These are phyloP conservation scores for Notolabrus celidotus DNA, from an alignment of 2,797 vertebrate genomes.

Conservation along the genomic window DNA sequence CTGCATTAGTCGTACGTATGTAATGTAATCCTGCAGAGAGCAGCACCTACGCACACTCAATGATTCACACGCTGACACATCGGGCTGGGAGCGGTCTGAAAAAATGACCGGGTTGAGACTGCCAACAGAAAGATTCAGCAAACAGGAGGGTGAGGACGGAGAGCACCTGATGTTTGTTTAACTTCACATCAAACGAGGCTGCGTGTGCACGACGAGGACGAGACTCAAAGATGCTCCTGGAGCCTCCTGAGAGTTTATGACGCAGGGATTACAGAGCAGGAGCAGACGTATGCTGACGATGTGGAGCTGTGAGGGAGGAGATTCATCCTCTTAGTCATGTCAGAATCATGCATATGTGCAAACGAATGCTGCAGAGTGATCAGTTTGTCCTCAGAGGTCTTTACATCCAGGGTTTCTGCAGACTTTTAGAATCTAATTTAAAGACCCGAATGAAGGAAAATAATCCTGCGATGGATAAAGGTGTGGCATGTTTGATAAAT, in stretches of 20 bases:
- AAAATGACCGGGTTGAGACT: conserved; percentile 59
- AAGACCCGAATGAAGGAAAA: too few relatives aligned
- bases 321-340: background rate
- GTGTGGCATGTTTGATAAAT: too few relatives aligned
- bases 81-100: conserved; percentile 46
- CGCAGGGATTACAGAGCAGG: conserved; percentile 25
- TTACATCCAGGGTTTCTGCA: too few relatives aligned
- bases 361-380: too few relatives aligned
- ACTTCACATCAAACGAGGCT: conserved; percentile 7
- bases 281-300: conserved; percentile 31
- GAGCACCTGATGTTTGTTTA: conserved; percentile 44
- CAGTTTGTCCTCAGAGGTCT: too few relatives aligned
- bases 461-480: too few relatives aligned
- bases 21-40: background rate
- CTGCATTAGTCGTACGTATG: background rate
- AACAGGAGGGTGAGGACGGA: conserved; percentile 54
- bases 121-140: conserved; percentile 39
- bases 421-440: too few relatives aligned
- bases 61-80: conserved; percentile 50
- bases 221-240: too few relatives aligned
- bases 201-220: too few relatives aligned
- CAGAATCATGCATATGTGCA: too few relatives aligned
- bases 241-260: too few relatives aligned
- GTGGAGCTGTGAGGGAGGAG: conserved; percentile 5
- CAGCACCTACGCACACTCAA: conserved; percentile 4